A percentile compares a stretch with the other conserved stretches of the same genome.
Evolutionary conservation across 2,113 vertebrate species (phyloP).

Genomic region (Oncorhynchus tshawytscha): DNA sequence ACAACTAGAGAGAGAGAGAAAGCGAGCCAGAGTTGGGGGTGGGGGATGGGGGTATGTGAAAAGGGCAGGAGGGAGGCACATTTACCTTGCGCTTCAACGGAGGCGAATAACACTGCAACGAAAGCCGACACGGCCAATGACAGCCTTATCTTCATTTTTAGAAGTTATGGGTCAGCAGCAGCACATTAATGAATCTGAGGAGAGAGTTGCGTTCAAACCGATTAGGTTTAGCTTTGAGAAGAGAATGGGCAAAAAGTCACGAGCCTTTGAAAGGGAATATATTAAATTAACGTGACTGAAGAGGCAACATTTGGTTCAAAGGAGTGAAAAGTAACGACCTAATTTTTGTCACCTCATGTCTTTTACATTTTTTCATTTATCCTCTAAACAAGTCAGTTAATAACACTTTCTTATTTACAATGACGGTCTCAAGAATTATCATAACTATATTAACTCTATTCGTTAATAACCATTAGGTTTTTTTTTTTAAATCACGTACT

Average conservation of each 20-base stretch:
- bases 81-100: constrained; percentile 95
- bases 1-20: not conserved
- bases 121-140: constrained; percentile 80
- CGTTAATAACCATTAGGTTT: too few relatives aligned
- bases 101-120: constrained; percentile 81
- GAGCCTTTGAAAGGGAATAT: not conserved
- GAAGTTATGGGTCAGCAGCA: constrained; percentile 80
- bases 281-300: not conserved
- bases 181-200: constrained; percentile 87
- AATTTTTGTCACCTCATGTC: too few relatives aligned
- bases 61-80: constrained; percentile 18
- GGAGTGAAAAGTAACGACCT: too few relatives aligned
- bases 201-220: constrained; percentile 35
- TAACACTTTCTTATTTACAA: too few relatives aligned
- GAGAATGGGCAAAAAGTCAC: constrained; percentile 4
- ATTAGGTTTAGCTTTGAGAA: not conserved
- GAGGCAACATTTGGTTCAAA: not conserved
- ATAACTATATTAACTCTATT: too few relatives aligned
- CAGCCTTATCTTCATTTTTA: constrained; percentile 89
- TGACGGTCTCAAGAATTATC: too few relatives aligned
- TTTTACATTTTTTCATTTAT: too few relatives aligned
- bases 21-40: not conserved
- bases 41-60: constrained; percentile 6
- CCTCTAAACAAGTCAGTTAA: too few relatives aligned
- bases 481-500: too few relatives aligned